phyloP scores from a whole-genome alignment of 1,140 invertebrate genomes.

The Heliconius congener region DNA sequence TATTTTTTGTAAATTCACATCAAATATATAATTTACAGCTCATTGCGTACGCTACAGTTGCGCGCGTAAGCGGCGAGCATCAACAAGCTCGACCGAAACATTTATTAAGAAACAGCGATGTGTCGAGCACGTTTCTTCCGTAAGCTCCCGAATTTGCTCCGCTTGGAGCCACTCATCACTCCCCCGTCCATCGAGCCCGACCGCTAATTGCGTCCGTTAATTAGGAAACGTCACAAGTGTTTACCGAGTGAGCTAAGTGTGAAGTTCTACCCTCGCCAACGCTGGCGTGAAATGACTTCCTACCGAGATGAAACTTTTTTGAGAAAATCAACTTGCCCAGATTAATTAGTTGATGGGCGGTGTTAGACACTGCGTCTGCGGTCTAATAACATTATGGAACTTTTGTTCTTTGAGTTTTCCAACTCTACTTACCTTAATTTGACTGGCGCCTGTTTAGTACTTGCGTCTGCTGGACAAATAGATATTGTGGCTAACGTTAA shows the following conservation, averaged over 20 bases:
- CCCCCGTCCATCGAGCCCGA: constrained; percentile 55
- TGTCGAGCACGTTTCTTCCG: constrained; percentile 52
- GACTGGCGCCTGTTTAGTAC: constrained; percentile 51
- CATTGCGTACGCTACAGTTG: no score
- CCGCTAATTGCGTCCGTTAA: constrained; percentile 81
- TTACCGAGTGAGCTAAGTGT: constrained; percentile 79
- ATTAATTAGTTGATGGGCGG: constrained; percentile 80
- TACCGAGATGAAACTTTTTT: constrained; percentile 74
- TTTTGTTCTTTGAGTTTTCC: constrained; percentile 71
- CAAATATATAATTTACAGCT: background rate
- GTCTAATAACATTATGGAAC: constrained; percentile 78
- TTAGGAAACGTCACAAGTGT: constrained; percentile 81
- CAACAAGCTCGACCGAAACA: constrained; percentile 30
- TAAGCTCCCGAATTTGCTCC: constrained; percentile 75
- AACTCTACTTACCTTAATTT: constrained; percentile 74
- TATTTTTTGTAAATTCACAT: background rate
- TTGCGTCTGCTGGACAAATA: constrained; percentile 31
- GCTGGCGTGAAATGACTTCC: constrained; percentile 76
- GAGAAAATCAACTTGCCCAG: constrained; percentile 76
- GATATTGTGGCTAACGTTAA: constrained; percentile 3
- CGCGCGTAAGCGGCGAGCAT: background rate
- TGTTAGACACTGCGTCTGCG: constrained; percentile 73
- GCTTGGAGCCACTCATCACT: constrained; percentile 70
- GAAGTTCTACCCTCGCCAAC: constrained; percentile 74
- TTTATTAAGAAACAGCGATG: constrained; percentile 38